phyloP scores from a whole-genome alignment of 2,797 vertebrate species.

The Fringilla coelebs region DNA sequence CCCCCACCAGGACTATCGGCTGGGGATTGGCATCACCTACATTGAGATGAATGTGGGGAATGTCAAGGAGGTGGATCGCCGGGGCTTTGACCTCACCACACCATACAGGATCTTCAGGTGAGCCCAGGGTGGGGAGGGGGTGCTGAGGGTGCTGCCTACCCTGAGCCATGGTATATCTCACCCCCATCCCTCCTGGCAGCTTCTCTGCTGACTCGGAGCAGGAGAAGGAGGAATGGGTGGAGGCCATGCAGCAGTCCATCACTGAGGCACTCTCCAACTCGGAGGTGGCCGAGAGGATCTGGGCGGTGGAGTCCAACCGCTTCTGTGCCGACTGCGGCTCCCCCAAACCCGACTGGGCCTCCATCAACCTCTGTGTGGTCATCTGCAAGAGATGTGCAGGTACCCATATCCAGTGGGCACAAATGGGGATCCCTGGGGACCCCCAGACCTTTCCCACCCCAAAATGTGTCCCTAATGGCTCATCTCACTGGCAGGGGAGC shows the following conservation, averaged over 20 bases:
- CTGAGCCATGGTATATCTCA: background rate
- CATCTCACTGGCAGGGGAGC: constrained; percentile 79
- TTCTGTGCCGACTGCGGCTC: constrained; percentile 86
- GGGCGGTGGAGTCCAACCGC: constrained; percentile 83
- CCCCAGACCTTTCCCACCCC: background rate
- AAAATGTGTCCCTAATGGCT: background rate
- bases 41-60: constrained; percentile 97
- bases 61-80: constrained; percentile 86
- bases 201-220: constrained; percentile 87
- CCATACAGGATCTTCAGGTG: constrained; percentile 93
- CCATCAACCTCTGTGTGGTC: constrained; percentile 92
- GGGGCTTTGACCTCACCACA: constrained; percentile 90
- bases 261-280: constrained; percentile 87
- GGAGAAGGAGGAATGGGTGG: constrained; percentile 88
- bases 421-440: background rate
- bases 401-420: background rate
- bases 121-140: background rate
- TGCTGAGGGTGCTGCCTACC: background rate
- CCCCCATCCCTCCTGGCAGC: constrained; percentile 64
- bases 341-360: constrained; percentile 88
- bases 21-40: constrained; percentile 90
- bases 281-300: constrained; percentile 87
- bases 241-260: constrained; percentile 86
- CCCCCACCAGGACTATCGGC: constrained; percentile 80
- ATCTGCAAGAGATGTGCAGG: constrained; percentile 95